Evolutionary conservation across 2,797 vertebrate genomes (phyloP), one percentile per base, ranked within the genome.

Genomic region (Staurois parvus): DNA sequence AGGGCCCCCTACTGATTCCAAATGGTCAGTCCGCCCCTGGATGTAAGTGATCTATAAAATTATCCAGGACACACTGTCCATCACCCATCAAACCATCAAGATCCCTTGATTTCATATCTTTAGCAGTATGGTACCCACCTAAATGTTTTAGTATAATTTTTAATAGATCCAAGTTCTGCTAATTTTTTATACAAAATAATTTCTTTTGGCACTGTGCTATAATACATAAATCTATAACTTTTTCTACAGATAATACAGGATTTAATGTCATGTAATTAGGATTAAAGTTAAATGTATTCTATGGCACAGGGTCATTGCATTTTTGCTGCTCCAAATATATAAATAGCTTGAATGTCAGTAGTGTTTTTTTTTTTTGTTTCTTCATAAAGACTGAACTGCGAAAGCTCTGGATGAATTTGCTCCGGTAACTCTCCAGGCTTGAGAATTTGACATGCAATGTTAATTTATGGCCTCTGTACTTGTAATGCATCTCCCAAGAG

Each of bases 361-460:
- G n/a, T 59, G 45, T 29, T 21, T 77, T 77, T 66, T 83, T 69
- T 83, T 52, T 34, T 7, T 59, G 32, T 37, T 37, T 37, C 37
- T 37, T 37, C 66, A 56, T 62, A 69, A 74, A 52, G 69, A 56
- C 42, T 74, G 76, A 85, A 81, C 66, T 74, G 78, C 70, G 52
- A 81, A 85, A 81, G 30, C 79, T 56, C 68, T 72, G 69, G 79
- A 81, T 73, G 34, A 72, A 81, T 81, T 81, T 81, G 19, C 76
- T 73, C 76, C 66, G 70, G 69, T 80, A 73, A 69, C 76, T 85
- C 45, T 80, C 70, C 19, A 56, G 76, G 62, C 59, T 76, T 59
- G 64, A 42, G 84, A 79, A 81, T 81, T 85, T 85, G 72, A 85
- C 77, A 85, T 81, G 84, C 84, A 81, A 81, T 81, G 78, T 85